phyloP scores from a whole-genome alignment of 2,113 vertebrate species.

The Serinus canaria region DNA sequence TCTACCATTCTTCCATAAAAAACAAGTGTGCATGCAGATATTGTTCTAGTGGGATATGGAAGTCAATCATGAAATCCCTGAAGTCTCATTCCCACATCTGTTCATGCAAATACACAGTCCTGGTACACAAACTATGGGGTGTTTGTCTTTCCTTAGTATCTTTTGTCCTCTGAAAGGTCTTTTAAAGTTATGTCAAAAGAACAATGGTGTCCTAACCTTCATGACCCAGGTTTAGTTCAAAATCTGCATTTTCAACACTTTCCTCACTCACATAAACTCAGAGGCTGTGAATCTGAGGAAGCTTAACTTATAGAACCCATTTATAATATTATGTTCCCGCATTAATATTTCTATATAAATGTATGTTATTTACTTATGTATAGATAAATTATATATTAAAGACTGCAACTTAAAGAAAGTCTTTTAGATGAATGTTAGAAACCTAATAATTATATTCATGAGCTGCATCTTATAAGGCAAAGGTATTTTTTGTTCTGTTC shows the following conservation, averaged over 20 bases:
- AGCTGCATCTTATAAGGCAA: neutral
- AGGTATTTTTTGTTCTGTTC: neutral
- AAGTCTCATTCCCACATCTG: neutral
- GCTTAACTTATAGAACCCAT: neutral
- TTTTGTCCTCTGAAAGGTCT: neutral
- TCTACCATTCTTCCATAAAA: neutral
- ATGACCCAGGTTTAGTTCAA: neutral
- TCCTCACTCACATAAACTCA: neutral
- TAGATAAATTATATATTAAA: neutral
- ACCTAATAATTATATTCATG: neutral
- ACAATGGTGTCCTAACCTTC: neutral
- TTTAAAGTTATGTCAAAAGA: neutral
- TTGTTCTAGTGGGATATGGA: neutral
- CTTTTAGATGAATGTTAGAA: neutral
- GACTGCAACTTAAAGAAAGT: neutral
- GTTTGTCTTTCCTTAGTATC: neutral
- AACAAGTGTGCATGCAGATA: neutral
- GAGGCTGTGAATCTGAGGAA: neutral
- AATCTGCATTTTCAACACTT: neutral
- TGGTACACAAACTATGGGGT: fast-evolving
- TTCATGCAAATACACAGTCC: neutral
- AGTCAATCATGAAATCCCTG: neutral
- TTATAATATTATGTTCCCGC: neutral
- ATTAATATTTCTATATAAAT: neutral
- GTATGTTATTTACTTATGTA: neutral